Evolutionary conservation across 2,797 vertebrate genomes (phyloP).

Genomic region (Adelosebastes latens): DNA sequence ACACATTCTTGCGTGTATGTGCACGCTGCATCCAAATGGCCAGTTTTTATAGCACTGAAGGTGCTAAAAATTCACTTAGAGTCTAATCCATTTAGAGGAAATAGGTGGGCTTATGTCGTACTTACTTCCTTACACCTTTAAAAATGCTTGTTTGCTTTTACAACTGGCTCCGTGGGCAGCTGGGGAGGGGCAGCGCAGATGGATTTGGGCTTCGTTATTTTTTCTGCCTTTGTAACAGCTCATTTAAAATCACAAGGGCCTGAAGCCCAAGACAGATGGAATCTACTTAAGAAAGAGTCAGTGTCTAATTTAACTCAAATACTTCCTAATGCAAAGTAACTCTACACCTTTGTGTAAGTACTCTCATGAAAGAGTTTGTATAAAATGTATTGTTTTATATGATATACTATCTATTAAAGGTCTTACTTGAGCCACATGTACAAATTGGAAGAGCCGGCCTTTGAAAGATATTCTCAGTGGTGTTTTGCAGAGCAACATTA

Average conservation of each 20-base stretch:
- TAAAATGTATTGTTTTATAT: slow-evolving; percentile 13
- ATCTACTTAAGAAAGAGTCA: slow-evolving; percentile 68
- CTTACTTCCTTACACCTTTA: slow-evolving; percentile 70
- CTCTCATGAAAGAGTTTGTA: slow-evolving; percentile 18
- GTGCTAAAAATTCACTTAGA: slow-evolving; percentile 41
- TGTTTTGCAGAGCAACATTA: slow-evolving; percentile 28
- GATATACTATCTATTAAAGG: not conserved
- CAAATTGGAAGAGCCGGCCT: not conserved
- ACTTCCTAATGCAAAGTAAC: slow-evolving; percentile 66
- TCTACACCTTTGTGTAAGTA: slow-evolving; percentile 53
- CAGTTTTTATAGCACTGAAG: slow-evolving; percentile 78
- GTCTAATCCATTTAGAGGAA: slow-evolving; percentile 57
- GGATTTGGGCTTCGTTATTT: slow-evolving; percentile 70
- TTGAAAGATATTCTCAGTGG: slow-evolving; percentile 15
- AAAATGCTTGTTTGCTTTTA: slow-evolving; percentile 80
- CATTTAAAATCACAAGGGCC: slow-evolving; percentile 77
- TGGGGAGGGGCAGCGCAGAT: slow-evolving; percentile 63
- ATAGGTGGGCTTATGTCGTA: slow-evolving; percentile 59
- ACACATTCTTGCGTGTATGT: not conserved
- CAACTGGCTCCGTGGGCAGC: slow-evolving; percentile 68
- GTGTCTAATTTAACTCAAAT: slow-evolving; percentile 70
- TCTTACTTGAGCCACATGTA: not conserved
- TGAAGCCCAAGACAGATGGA: slow-evolving; percentile 71
- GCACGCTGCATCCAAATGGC: slow-evolving; percentile 45
- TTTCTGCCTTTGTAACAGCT: slow-evolving; percentile 76